Evolutionary conservation across 1,140 invertebrate genomes (phyloP).

Genomic region (Pachypeltis micranthus): DNA sequence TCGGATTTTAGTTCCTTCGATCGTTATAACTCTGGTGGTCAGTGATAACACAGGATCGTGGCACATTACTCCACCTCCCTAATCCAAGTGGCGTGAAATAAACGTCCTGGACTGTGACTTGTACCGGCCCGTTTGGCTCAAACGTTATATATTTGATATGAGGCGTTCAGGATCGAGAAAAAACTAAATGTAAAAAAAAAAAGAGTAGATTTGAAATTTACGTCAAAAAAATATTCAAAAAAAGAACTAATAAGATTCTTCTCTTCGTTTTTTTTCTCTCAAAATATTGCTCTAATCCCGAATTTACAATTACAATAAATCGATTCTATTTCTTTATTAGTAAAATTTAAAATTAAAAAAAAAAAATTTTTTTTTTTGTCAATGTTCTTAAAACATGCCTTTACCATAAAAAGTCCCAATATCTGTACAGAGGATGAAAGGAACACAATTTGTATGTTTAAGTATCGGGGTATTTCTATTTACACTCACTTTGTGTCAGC

Average conservation of each 20-base stretch:
- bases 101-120: too few species aligned
- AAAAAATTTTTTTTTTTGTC: background rate
- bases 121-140: too few species aligned
- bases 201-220: background rate
- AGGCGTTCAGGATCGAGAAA: background rate
- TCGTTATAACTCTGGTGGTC: too few species aligned
- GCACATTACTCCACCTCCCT: too few species aligned
- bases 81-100: too few species aligned
- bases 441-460: background rate
- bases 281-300: conserved; percentile 2
- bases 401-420: background rate
- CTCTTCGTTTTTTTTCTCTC: background rate
- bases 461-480: background rate
- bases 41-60: too few species aligned
- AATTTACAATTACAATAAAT: background rate
- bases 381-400: background rate
- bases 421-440: background rate
- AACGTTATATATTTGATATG: too few species aligned
- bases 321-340: too few species aligned
- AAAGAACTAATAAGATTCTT: too few species aligned
- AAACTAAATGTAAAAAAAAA: background rate
- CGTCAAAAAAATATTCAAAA: background rate
- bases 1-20: too few species aligned
- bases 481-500: background rate
- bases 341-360: background rate